phyloP scores from a whole-genome alignment of 2,113 vertebrate species.

The Thunnus thynnus region DNA sequence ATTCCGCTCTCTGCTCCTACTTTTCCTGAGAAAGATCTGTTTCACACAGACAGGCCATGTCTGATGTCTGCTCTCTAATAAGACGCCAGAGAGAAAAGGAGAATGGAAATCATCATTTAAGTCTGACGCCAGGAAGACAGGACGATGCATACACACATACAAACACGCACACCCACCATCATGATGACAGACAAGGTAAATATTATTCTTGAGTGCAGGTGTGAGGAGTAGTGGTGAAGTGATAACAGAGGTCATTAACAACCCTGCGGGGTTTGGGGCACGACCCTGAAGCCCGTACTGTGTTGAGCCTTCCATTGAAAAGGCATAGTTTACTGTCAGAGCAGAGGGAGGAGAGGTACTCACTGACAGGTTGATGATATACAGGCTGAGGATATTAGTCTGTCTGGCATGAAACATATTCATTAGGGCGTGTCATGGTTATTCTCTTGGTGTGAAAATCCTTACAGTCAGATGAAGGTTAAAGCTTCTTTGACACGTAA shows the following conservation, averaged over 20 bases:
- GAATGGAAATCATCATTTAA: slow-evolving; percentile 64
- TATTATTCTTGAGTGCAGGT: slow-evolving; percentile 76
- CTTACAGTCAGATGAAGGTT: background rate
- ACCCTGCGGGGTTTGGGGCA: slow-evolving; percentile 19
- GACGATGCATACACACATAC: slow-evolving; percentile 22
- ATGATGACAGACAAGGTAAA: slow-evolving; percentile 72
- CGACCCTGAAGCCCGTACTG: slow-evolving; percentile 26
- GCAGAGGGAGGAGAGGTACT: slow-evolving; percentile 41
- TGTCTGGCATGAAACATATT: slow-evolving; percentile 53
- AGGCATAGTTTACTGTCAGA: slow-evolving; percentile 15
- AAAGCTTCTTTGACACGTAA: slow-evolving; percentile 9
- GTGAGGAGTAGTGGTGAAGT: slow-evolving; percentile 67
- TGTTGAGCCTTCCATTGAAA: slow-evolving; percentile 30
- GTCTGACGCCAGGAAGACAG: slow-evolving; percentile 43
- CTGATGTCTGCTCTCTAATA: slow-evolving; percentile 16
- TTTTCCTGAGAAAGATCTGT: slow-evolving; percentile 60
- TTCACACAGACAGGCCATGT: slow-evolving; percentile 51
- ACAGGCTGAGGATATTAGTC: slow-evolving; percentile 56
- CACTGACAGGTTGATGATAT: slow-evolving; percentile 63
- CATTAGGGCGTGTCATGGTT: slow-evolving; percentile 50
- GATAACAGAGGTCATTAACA: slow-evolving; percentile 70
- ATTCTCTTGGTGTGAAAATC: slow-evolving; percentile 37
- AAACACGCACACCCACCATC: slow-evolving; percentile 19
- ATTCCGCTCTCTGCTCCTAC: slow-evolving; percentile 45
- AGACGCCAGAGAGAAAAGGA: slow-evolving; percentile 39